A percentile compares a stretch with the other conserved stretches of the same genome.
Evolutionary conservation across 2,113 vertebrate species (phyloP).

Genomic region (Vimba vimba): DNA sequence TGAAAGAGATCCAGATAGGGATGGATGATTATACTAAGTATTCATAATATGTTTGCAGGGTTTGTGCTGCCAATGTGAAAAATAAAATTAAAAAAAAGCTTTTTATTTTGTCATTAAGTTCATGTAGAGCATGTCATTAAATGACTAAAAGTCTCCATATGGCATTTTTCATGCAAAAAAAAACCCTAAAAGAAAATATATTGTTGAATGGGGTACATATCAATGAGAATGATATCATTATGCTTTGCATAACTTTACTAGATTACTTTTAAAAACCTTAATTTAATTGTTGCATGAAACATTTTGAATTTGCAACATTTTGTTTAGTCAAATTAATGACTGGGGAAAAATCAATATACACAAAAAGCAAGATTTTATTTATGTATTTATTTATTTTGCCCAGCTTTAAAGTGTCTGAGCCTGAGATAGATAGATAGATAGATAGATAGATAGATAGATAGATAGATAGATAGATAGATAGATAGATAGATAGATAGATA

Average conservation of each 20-base stretch:
- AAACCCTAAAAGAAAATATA: background rate
- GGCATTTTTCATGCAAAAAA: background rate
- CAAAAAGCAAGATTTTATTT: background rate
- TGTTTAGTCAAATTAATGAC: background rate
- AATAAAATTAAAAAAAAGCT: background rate
- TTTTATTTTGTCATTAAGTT: conserved; percentile 9
- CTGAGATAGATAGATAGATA: no score
- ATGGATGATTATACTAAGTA: background rate
- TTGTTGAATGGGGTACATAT: background rate
- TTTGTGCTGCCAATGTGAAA: background rate
- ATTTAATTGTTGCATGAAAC: background rate
- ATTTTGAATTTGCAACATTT: background rate
- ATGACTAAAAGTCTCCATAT: background rate
- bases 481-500: no score
- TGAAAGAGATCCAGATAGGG: background rate
- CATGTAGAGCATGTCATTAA: background rate
- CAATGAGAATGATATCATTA: background rate
- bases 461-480: no score
- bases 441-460: no score
- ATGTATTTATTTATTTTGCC: background rate
- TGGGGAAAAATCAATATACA: no score
- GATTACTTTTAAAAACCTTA: background rate
- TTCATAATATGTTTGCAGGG: background rate
- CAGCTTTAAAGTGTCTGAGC: no score
- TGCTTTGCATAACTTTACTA: no score